Percentiles rank a stretch among this genome's conserved stretches.
phyloP scores from a whole-genome alignment of 2,113 vertebrate genomes.

The Eurypyga helias region DNA sequence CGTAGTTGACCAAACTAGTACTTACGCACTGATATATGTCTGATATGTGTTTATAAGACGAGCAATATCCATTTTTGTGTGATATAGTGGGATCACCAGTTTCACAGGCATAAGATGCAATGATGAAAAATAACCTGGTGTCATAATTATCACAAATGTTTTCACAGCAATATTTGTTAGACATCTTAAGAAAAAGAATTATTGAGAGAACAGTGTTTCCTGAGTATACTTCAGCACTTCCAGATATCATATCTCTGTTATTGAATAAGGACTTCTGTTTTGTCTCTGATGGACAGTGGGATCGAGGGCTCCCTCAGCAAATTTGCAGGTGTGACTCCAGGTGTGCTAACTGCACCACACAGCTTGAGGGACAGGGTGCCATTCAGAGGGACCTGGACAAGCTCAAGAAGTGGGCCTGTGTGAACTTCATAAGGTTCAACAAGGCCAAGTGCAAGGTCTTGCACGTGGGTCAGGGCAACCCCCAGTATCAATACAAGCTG shows the following conservation, averaged over 20 bases:
- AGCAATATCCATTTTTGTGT: not conserved
- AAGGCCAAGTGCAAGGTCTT: not conserved
- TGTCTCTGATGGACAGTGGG: not conserved
- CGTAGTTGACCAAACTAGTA: not conserved
- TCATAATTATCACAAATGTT: not conserved
- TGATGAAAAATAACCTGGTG: not conserved
- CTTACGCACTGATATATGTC: not conserved
- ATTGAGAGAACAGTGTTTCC: not conserved
- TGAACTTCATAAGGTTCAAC: not conserved
- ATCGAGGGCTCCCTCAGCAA: accelerated
- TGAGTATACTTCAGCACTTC: not conserved
- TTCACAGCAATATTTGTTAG: not conserved
- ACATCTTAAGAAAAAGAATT: not conserved
- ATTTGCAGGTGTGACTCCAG: not conserved
- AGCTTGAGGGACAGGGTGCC: not conserved
- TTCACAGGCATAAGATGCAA: not conserved
- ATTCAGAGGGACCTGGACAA: not conserved
- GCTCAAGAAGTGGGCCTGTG: not conserved
- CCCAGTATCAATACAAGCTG: too few species aligned
- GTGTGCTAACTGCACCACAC: too few species aligned
- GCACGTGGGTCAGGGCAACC: not conserved
- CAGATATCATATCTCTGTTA: not conserved
- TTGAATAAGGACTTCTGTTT: not conserved
- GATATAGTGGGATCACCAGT: not conserved
- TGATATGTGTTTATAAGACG: not conserved